Percentiles rank a stretch among this genome's conserved stretches.
phyloP scores from a whole-genome alignment of 2,888 invertebrate species.

The Conomelus anceps region DNA sequence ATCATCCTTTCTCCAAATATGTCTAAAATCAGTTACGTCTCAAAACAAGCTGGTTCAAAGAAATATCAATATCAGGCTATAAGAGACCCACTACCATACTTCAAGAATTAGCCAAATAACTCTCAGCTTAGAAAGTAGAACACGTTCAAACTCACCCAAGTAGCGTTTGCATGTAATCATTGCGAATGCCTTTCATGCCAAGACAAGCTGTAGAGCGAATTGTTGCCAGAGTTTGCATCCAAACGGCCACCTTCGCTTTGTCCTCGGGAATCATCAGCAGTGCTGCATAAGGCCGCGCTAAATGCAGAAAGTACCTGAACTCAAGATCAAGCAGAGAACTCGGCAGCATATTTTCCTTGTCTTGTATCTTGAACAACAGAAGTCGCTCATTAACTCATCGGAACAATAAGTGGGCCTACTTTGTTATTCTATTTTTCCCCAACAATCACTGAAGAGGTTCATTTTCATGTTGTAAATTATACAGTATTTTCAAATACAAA shows the following conservation, averaged over 20 bases:
- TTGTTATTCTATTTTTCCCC: too few relatives aligned
- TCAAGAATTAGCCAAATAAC: too few relatives aligned
- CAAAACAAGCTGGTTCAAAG: too few relatives aligned
- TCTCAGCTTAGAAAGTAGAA: too few relatives aligned
- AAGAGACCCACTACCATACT: too few relatives aligned
- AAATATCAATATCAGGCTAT: too few relatives aligned
- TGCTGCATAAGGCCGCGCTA: conserved; percentile 46
- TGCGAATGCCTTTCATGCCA: conserved; percentile 48
- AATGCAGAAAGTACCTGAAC: conserved; percentile 45
- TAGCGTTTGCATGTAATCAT: conserved; percentile 50
- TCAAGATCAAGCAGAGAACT: conserved; percentile 36
- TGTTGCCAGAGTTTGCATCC: conserved; percentile 48
- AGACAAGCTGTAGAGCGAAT: conserved; percentile 44
- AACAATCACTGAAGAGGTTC: too few relatives aligned
- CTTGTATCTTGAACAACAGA: background rate
- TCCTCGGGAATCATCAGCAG: conserved; percentile 43
- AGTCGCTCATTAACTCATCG: background rate
- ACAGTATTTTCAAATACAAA: too few relatives aligned
- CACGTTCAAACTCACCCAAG: conserved; percentile 42
- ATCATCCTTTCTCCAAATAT: too few relatives aligned
- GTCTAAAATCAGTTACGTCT: too few relatives aligned
- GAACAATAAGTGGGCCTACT: too few relatives aligned
- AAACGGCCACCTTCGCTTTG: conserved; percentile 44
- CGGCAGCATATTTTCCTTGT: background rate
- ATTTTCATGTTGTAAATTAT: too few relatives aligned